These are phyloP conservation scores for Phortica magna DNA, from an alignment of 2,888 invertebrate genomes.

Conservation along the genomic window DNA sequence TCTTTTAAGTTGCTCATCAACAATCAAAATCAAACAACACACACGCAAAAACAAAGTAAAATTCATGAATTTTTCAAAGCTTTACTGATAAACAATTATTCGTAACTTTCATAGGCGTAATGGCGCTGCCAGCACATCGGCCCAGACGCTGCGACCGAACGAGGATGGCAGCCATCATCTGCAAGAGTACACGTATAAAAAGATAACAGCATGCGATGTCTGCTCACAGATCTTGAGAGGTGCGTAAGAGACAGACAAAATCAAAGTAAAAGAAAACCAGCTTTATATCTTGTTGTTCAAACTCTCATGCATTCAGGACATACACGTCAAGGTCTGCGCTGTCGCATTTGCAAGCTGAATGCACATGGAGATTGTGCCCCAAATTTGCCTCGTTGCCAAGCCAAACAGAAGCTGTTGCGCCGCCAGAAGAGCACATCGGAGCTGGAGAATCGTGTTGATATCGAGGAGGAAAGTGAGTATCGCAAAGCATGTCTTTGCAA, in stretches of 20 bases:
- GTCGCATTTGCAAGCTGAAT: conserved; percentile 94
- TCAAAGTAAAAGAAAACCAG: not conserved
- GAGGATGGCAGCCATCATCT: conserved; percentile 84
- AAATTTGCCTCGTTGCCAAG: conserved; percentile 89
- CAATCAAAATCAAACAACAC: not conserved
- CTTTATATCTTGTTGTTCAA: not conserved
- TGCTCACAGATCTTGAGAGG: conserved; percentile 95
- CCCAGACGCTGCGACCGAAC: conserved; percentile 76
- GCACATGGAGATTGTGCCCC: conserved; percentile 94
- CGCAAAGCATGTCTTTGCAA: not conserved
- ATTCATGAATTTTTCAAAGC: not conserved
- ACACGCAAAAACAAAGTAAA: not conserved
- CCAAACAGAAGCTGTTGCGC: conserved; percentile 89
- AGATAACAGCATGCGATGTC: conserved; percentile 95
- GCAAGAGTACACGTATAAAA: conserved; percentile 96
- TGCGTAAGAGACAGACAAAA: conserved; percentile 75
- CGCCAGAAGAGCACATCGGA: conserved; percentile 94
- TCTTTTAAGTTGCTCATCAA: not conserved
- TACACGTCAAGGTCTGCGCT: conserved; percentile 92
- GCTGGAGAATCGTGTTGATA: conserved; percentile 85
- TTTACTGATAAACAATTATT: conserved; percentile 33
- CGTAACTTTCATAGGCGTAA: conserved; percentile 81
- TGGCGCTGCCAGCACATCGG: conserved; percentile 82
- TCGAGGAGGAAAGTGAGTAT: conserved; percentile 90
- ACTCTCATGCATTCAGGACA: conserved; percentile 82